These are phyloP conservation scores for Hirtodrosophila confusa DNA, from an alignment of 2,888 invertebrate genomes.

Conservation along the genomic window DNA sequence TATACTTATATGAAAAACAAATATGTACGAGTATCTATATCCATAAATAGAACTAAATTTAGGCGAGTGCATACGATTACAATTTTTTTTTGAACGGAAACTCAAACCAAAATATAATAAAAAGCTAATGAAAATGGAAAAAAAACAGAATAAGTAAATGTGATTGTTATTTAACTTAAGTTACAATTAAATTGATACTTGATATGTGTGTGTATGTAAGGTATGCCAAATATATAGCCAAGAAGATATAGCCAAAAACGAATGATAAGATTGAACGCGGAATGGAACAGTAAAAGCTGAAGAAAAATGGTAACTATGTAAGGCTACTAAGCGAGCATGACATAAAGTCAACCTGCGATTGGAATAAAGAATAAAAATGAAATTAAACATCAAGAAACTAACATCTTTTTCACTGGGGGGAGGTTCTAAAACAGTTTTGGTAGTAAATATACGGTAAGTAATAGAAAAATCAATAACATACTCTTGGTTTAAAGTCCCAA, in stretches of 20 bases:
- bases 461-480: too few relatives aligned
- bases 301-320: constrained; percentile 42
- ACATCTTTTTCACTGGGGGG: background rate
- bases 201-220: constrained; percentile 57
- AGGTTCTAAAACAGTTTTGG: too few relatives aligned
- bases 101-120: constrained; percentile 24
- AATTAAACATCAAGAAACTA: constrained; percentile 61
- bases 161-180: constrained; percentile 83
- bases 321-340: constrained; percentile 49
- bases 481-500: too few relatives aligned
- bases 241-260: constrained; percentile 52
- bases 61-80: constrained; percentile 29
- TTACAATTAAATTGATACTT: constrained; percentile 67
- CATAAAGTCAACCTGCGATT: constrained; percentile 45
- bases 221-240: constrained; percentile 52
- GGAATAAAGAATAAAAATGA: constrained; percentile 59
- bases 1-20: constrained; percentile 10
- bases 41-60: constrained; percentile 49
- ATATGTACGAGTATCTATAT: constrained; percentile 47
- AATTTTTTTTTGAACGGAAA: constrained; percentile 46
- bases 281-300: constrained; percentile 52
- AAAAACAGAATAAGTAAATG: constrained; percentile 79
- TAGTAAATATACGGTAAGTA: constrained; percentile 4
- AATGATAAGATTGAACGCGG: constrained; percentile 27
- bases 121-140: constrained; percentile 27